phyloP scores from a whole-genome alignment of 2,797 vertebrate genomes.

The Coregonus suidteri region DNA sequence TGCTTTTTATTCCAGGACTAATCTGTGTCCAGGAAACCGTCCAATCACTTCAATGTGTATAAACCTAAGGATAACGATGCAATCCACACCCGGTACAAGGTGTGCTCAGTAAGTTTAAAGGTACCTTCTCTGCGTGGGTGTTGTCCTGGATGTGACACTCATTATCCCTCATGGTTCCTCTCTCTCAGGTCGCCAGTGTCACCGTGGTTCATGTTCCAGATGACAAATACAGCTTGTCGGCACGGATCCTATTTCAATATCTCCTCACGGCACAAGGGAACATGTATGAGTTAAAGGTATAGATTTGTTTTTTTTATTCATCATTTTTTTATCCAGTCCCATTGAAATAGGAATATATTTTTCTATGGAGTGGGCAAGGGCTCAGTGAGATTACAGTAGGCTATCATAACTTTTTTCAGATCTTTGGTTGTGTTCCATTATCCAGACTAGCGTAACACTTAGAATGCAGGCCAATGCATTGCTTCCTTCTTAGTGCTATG shows the following conservation, averaged over 20 bases:
- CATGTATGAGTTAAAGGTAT: slow-evolving; percentile 92
- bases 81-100: slow-evolving; percentile 14
- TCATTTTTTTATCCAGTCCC: not conserved
- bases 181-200: slow-evolving; percentile 83
- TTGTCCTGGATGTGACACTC: too few species aligned
- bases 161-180: slow-evolving; percentile 24
- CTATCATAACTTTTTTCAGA: not conserved
- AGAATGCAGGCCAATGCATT: not conserved
- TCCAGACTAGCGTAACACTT: not conserved
- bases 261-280: slow-evolving; percentile 88
- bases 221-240: slow-evolving; percentile 83
- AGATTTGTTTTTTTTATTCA: not conserved
- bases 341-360: not conserved
- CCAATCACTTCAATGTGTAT: not conserved
- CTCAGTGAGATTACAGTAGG: not conserved
- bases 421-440: not conserved
- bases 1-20: not conserved
- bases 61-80: not conserved
- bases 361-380: not conserved
- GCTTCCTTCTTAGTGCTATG: not conserved
- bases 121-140: not conserved
- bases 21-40: too few species aligned
- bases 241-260: slow-evolving; percentile 88
- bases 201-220: slow-evolving; percentile 91
- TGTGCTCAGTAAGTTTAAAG: not conserved